Conservation (phyloP, 2,113 vertebrate species). For the Cyprinodon variegatus region DNA sequence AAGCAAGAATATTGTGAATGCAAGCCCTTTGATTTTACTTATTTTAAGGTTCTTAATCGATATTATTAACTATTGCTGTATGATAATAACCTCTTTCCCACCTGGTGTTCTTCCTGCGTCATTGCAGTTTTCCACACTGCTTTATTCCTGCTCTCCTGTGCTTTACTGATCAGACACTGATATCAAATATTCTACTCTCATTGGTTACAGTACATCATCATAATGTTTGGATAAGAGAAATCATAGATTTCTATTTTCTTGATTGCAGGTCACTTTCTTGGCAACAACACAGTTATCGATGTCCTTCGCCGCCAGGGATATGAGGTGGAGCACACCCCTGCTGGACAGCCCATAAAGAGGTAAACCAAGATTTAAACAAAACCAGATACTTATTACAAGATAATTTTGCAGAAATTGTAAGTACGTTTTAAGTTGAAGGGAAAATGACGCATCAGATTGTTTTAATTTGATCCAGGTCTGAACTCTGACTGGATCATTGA, state of each 20-base stretch:
- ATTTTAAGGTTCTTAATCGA: neutral
- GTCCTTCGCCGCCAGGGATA: conserved; percentile 87
- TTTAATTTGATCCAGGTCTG: no score
- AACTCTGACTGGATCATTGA: neutral
- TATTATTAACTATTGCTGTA: neutral
- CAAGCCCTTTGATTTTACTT: neutral
- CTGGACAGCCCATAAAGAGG: conserved; percentile 86
- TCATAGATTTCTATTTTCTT: conserved; percentile 52
- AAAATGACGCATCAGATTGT: no score
- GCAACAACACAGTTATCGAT: conserved; percentile 91
- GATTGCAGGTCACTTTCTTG: conserved; percentile 90
- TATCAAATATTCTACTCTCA: neutral
- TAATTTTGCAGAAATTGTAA: neutral
- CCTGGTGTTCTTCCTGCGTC: neutral
- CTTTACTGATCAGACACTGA: neutral
- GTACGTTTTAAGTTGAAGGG: no score
- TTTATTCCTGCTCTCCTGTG: neutral
- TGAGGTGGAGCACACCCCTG: conserved; percentile 87
- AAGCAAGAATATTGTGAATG: neutral
- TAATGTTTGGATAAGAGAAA: conserved; percentile 1
- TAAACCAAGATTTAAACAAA: conserved; percentile 58
- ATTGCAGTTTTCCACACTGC: neutral
- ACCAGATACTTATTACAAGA: neutral
- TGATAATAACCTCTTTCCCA: neutral
- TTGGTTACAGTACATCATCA: conserved; percentile 5